Evolutionary conservation across 92 coral and sea anemone genomes (phyloP).

Genomic region (Paragorgia papillata): DNA sequence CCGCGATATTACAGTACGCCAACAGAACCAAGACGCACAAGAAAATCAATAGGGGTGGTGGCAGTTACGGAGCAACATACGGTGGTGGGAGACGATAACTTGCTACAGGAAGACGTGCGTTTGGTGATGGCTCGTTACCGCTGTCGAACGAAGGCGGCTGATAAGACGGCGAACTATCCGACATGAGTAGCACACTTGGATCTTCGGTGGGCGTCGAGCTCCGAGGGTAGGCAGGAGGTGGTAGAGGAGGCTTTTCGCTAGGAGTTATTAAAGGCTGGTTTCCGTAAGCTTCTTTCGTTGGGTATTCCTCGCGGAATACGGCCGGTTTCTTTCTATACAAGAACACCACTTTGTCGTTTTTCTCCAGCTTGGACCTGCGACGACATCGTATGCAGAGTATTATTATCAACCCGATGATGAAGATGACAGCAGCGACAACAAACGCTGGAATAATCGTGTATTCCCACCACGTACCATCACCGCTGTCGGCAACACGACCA

Average conservation of each 20-base stretch:
- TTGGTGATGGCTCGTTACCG: conserved; percentile 22
- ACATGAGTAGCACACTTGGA: conserved; percentile 4
- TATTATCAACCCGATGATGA: conserved; percentile 80
- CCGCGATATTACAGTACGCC: not conserved
- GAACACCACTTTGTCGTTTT: conserved; percentile 78
- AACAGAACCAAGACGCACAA: not conserved
- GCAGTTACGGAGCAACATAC: conserved; percentile 86
- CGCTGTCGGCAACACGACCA: conserved; percentile 48
- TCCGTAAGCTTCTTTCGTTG: conserved; percentile 78
- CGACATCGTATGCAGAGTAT: conserved; percentile 78
- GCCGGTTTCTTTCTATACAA: conserved; percentile 93
- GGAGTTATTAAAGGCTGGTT: conserved; percentile 89
- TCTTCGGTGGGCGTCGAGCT: conserved; percentile 67
- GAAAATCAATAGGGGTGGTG: too few species aligned
- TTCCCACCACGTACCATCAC: conserved; percentile 91
- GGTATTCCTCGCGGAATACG: conserved; percentile 94
- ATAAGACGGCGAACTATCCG: conserved; percentile 31
- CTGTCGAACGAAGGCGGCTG: conserved; percentile 40
- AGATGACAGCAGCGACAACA: conserved; percentile 80
- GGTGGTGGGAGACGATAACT: conserved; percentile 99
- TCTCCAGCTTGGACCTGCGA: conserved; percentile 67
- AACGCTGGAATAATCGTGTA: conserved; percentile 91
- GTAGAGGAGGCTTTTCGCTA: conserved; percentile 94
- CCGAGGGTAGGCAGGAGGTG: conserved; percentile 91
- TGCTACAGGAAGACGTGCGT: conserved; percentile 45